Percentiles rank a stretch among this genome's conserved stretches.
Evolutionary conservation across 2,113 vertebrate genomes (phyloP).

Genomic region (Dolichallabes microphthalmus): DNA sequence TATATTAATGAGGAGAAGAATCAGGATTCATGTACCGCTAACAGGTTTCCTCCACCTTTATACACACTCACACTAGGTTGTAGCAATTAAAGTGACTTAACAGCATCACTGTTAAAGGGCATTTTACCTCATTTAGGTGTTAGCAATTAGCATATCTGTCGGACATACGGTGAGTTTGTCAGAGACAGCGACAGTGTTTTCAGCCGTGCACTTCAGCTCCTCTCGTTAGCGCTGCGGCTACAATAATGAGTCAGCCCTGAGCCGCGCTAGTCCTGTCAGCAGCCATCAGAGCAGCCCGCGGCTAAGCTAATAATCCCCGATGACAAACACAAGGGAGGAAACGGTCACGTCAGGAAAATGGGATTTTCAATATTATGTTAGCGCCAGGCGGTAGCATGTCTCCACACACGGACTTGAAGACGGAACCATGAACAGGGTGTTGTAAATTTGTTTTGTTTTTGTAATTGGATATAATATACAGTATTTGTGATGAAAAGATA

Average conservation of each 20-base stretch:
- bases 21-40: neutral
- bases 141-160: neutral
- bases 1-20: neutral
- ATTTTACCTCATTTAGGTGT: neutral
- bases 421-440: neutral
- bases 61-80: neutral
- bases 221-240: neutral
- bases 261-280: slow-evolving; percentile 19
- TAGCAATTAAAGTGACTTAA: neutral
- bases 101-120: neutral
- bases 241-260: slow-evolving; percentile 12
- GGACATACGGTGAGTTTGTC: neutral
- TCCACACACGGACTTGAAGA: neutral
- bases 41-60: neutral
- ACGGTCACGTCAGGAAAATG: neutral
- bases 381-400: neutral
- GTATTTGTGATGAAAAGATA: no score
- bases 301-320: slow-evolving; percentile 10
- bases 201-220: neutral
- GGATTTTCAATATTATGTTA: neutral
- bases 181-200: neutral
- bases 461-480: neutral
- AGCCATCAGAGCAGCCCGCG: neutral
- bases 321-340: slow-evolving; percentile 2
- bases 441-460: neutral